These are phyloP conservation scores for Nymphalis urticae DNA, from an alignment of 2,888 invertebrate species.

Conservation along the genomic window DNA sequence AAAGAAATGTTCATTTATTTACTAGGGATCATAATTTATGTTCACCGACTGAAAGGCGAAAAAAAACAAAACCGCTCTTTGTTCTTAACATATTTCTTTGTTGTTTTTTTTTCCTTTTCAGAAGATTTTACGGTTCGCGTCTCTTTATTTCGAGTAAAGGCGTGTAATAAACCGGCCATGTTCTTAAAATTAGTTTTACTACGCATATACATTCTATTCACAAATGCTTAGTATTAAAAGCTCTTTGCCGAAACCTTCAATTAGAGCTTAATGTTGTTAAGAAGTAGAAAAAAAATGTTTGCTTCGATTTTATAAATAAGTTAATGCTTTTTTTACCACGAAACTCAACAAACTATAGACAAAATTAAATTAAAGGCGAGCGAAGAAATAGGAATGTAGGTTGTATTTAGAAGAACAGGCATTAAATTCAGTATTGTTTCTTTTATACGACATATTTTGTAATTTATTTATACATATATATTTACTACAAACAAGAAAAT, in stretches of 20 bases:
- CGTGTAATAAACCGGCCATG: not conserved
- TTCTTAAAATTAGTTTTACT: conserved; percentile 5
- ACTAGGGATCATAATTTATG: not conserved
- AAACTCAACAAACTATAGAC: too few relatives aligned
- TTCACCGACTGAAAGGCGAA: not conserved
- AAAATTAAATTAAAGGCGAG: too few relatives aligned
- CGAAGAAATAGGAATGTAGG: too few relatives aligned
- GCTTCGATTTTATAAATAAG: too few relatives aligned
- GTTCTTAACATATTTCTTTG: not conserved
- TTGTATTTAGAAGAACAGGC: too few relatives aligned
- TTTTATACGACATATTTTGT: too few relatives aligned
- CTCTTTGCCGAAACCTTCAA: not conserved
- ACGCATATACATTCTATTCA: not conserved
- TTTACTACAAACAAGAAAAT: too few relatives aligned
- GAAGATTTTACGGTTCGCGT: not conserved
- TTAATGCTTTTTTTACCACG: too few relatives aligned
- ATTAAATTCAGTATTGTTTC: too few relatives aligned
- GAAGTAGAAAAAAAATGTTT: not conserved
- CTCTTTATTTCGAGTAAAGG: not conserved
- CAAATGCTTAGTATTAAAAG: not conserved
- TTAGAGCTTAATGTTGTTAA: not conserved
- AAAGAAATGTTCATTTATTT: not conserved
- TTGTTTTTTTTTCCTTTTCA: not conserved
- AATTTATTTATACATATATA: too few relatives aligned
- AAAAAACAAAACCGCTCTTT: not conserved